Evolutionary conservation across 2,888 invertebrate genomes (phyloP).

Genomic region (Flexamia atlantica): DNA sequence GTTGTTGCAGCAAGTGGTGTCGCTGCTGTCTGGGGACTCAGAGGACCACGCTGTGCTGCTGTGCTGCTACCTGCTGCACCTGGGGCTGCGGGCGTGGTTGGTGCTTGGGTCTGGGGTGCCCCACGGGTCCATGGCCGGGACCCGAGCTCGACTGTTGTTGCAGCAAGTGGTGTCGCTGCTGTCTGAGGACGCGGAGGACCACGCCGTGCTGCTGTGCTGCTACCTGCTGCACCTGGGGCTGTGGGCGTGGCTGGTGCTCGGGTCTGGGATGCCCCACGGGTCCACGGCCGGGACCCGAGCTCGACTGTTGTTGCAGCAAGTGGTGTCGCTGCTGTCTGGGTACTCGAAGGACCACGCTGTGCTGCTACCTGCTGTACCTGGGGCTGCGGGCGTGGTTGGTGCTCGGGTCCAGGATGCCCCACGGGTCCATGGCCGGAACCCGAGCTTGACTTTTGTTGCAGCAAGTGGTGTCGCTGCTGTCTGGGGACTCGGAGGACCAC

Average conservation of each 20-base stretch:
- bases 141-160: no score
- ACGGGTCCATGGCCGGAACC: slow-evolving; percentile 85
- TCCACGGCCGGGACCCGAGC: no score
- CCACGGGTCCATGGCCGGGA: no score
- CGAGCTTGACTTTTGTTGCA: no score
- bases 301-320: no score
- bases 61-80: slow-evolving; percentile 87
- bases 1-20: no score
- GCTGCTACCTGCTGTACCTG: slow-evolving; percentile 87
- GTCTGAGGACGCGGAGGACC: slow-evolving; percentile 90
- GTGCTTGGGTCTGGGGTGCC: neutral
- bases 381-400: slow-evolving; percentile 83
- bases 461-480: no score
- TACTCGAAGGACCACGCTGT: slow-evolving; percentile 94
- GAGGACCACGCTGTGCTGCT: slow-evolving; percentile 92
- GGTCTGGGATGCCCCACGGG: slow-evolving; percentile 87
- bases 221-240: slow-evolving; percentile 86
- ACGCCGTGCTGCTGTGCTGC: slow-evolving; percentile 90
- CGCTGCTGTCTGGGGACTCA: no score
- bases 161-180: slow-evolving; percentile 87
- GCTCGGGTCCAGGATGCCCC: slow-evolving; percentile 84
- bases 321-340: no score
- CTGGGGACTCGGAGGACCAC: slow-evolving; percentile 91
- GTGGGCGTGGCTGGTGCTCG: slow-evolving; percentile 82
- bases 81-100: neutral